A percentile compares a stretch with the other conserved stretches of the same genome.
phyloP scores from a whole-genome alignment of 2,113 vertebrate genomes.

The Sisor rabdophorus region DNA sequence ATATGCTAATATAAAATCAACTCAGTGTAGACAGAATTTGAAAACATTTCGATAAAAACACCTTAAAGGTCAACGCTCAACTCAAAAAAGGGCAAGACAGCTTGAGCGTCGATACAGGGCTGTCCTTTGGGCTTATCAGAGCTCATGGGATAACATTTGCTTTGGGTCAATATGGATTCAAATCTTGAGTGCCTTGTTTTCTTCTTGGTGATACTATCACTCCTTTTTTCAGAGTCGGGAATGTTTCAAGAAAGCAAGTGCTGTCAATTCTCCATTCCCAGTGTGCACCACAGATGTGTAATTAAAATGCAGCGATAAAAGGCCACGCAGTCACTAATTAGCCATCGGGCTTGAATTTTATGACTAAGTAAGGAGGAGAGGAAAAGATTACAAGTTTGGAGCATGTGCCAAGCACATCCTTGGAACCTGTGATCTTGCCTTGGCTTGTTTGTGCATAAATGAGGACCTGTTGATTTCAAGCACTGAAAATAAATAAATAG shows the following conservation, averaged over 20 bases:
- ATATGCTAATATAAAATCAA: background rate
- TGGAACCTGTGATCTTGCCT: conserved; percentile 30
- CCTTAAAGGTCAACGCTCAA: conserved; percentile 21
- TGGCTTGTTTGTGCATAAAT: background rate
- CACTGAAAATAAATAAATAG: background rate
- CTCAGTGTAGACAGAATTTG: background rate
- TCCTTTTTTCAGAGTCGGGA: conserved; percentile 27
- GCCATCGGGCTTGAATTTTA: conserved; percentile 65
- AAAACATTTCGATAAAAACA: background rate
- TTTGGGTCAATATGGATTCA: conserved; percentile 18
- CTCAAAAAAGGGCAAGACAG: conserved; percentile 13
- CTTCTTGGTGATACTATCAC: background rate
- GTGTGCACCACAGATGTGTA: conserved; percentile 50
- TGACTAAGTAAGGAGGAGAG: conserved; percentile 65
- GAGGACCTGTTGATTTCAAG: background rate
- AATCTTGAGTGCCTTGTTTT: conserved; percentile 14
- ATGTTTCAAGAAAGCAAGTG: conserved; percentile 18
- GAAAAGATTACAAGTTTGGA: conserved; percentile 69
- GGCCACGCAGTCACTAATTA: conserved; percentile 70
- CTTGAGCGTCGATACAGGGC: conserved; percentile 8
- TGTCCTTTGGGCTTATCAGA: conserved; percentile 2
- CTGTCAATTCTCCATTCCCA: conserved; percentile 46
- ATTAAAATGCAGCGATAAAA: conserved; percentile 60
- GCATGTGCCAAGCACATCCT: conserved; percentile 59
- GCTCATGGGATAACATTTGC: conserved; percentile 28